Percentiles rank a stretch among this genome's conserved stretches.
Conservation (phyloP, 1,140 invertebrate genomes). For the Macrobrachium rosenbergii region DNA sequence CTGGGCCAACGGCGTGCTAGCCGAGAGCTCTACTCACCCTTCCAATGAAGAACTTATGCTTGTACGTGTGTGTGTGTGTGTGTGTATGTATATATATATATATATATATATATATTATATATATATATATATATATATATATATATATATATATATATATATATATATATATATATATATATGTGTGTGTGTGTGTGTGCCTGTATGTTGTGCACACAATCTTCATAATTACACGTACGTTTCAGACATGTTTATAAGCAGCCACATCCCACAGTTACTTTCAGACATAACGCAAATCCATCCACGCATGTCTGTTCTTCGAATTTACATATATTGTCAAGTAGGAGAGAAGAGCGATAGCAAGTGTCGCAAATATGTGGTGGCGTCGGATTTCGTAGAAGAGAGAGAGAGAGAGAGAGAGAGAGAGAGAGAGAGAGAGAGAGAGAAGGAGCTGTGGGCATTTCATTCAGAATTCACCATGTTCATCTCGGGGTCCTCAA, state of each 20-base stretch:
- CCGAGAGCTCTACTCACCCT: too few species aligned
- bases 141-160: slow-evolving; percentile 7
- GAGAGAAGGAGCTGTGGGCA: slow-evolving; percentile 35
- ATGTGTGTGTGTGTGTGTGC: neutral
- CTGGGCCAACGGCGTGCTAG: too few species aligned
- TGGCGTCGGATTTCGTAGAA: neutral
- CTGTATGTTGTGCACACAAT: neutral
- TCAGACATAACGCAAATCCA: too few species aligned
- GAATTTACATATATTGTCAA: too few species aligned
- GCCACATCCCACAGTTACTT: neutral
- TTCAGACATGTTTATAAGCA: neutral
- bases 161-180: slow-evolving; percentile 9
- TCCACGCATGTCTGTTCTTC: too few species aligned
- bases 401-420: slow-evolving; percentile 8
- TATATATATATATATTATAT: neutral
- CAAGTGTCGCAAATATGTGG: too few species aligned
- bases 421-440: neutral
- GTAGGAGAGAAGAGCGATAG: too few species aligned
- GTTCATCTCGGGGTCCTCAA: slow-evolving; percentile 41
- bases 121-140: slow-evolving; percentile 6
- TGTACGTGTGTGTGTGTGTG: slow-evolving; percentile 9
- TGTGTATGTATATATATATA: slow-evolving; percentile 30
- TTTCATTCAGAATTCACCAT: slow-evolving; percentile 51
- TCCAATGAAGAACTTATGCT: too few species aligned
- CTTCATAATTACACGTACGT: too few species aligned